Percentiles rank a stretch among this genome's conserved stretches.
phyloP scores from a whole-genome alignment of 2,113 vertebrate species.

The Macrotis lagotis region DNA sequence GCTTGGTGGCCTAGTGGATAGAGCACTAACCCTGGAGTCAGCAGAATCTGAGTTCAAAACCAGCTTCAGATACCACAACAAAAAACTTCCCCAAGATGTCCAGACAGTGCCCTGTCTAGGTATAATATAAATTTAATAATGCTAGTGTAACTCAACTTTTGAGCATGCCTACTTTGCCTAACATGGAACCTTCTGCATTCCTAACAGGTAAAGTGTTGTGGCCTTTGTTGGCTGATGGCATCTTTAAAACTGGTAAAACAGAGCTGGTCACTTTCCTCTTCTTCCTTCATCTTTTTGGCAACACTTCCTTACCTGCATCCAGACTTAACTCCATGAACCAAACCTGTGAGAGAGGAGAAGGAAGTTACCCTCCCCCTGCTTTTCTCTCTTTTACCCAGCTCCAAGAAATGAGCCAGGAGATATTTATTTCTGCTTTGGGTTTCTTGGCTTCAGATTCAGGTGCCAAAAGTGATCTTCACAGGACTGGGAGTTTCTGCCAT shows the following conservation, averaged over 20 bases:
- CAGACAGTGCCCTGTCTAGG: not conserved
- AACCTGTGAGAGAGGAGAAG: not conserved
- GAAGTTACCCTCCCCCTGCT: not conserved
- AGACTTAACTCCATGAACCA: not conserved
- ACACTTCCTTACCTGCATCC: not conserved
- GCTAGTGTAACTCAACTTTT: not conserved
- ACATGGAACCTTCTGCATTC: not conserved
- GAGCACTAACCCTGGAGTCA: no score
- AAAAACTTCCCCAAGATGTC: not conserved
- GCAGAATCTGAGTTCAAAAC: no score
- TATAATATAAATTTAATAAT: not conserved
- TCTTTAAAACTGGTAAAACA: not conserved
- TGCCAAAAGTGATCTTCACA: not conserved
- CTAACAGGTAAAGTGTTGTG: not conserved
- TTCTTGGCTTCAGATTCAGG: not conserved
- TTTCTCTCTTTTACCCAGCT: not conserved
- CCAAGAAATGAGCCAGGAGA: not conserved
- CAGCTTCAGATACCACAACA: no score
- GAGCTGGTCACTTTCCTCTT: not conserved
- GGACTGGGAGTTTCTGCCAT: not conserved
- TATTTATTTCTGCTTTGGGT: not conserved
- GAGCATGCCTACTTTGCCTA: not conserved
- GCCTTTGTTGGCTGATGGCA: not conserved
- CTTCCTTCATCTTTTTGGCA: not conserved
- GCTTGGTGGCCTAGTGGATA: no score